These are phyloP conservation scores for Elgaria multicarinata DNA, from an alignment of 2,113 vertebrate species.

Conservation along the genomic window DNA sequence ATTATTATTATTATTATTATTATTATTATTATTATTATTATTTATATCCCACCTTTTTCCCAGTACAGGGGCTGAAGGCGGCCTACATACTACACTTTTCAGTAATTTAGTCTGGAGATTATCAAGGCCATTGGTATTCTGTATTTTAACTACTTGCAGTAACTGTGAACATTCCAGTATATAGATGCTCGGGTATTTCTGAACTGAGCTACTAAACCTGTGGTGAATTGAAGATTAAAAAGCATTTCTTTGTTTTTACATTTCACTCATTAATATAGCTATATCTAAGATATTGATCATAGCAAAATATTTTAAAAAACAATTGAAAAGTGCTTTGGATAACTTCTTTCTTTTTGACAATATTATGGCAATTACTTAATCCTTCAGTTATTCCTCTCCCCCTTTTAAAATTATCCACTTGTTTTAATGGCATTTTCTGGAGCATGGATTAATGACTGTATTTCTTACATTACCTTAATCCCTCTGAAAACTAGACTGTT, in stretches of 20 bases:
- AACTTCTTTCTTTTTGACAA: neutral
- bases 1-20: no score
- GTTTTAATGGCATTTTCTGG: neutral
- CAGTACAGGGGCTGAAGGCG: no score
- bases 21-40: no score
- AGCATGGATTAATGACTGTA: constrained; percentile 1
- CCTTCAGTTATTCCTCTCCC: neutral
- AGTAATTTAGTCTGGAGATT: neutral
- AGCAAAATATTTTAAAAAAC: neutral
- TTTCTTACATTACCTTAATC: constrained; percentile 9
- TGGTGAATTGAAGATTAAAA: neutral
- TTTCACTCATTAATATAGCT: neutral
- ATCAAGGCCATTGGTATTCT: neutral
- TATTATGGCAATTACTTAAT: neutral
- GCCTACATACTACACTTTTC: neutral
- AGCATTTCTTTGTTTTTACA: no score
- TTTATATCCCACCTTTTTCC: no score
- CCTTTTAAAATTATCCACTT: neutral
- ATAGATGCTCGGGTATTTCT: neutral
- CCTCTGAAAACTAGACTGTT: neutral
- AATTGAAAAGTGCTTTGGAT: neutral
- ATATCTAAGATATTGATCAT: neutral
- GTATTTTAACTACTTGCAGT: neutral
- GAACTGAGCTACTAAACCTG: neutral
- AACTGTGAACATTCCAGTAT: neutral